Base-by-base conservation (phyloP, 1,140 invertebrate species). In the Amyelois transitella region DNA sequence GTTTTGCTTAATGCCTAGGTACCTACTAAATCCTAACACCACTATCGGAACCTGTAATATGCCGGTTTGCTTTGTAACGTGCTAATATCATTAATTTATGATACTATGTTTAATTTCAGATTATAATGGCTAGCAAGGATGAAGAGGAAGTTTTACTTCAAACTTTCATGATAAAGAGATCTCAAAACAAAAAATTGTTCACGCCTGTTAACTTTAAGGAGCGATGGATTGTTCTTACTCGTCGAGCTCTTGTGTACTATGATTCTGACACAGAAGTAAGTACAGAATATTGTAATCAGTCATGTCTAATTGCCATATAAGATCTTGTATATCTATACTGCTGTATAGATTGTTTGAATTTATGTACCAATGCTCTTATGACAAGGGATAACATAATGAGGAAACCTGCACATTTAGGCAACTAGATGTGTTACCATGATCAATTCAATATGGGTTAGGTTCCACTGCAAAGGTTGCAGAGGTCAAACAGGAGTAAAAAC, bases 111-210 rank as follows among this genome's bases (percentile, higher is more conserved):
- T 32, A 18, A 21, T 70, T 71, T 64, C 50, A 76, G 67, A 49
- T 57, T 53, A 81, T 44, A 56, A 88, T 88, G 77, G 89, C 90
- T 60, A 74, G 77, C 2, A 88, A 88, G 66, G 89, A 90, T 68
- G 80, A 82, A 53, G 89, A 90, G 58, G 89, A 90, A 58, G 81
- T 89, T 60, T 69, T 86, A 76, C 70, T 89, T 64, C 89, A 93
- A 81, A 93, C 94, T 19, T 94, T 93, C 68, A 95, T 96, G 94
- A 91, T 94, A 43, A 96, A 96, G 86, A 89, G 95, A 51, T 96
- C 95, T 2, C 94, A 96, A 78, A 96, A 96, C 82, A 96, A 96
- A 81, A 96, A 95, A 78, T 90, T 93, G 44, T 96, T 96, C 75
- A 95, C 94, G 17, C 92, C 93, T 6, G 92, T 96, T 28, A 96